Evolutionary conservation across 2,113 vertebrate genomes (phyloP).

Genomic region (Leiothrix lutea): DNA sequence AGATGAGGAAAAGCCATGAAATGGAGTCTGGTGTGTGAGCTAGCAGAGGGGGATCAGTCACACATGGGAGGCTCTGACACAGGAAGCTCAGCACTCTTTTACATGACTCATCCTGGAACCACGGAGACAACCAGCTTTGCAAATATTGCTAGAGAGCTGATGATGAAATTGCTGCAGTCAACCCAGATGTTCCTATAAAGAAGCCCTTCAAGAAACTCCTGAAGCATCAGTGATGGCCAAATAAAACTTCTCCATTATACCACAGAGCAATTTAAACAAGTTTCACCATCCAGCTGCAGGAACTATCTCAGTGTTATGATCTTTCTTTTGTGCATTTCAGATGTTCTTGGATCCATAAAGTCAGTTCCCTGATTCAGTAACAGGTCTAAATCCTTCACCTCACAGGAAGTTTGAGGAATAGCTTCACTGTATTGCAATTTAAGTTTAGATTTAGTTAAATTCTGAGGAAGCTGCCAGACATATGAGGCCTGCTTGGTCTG

Average conservation of each 20-base stretch:
- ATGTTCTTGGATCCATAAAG: neutral
- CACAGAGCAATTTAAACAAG: neutral
- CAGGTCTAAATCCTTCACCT: neutral
- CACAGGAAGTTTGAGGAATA: neutral
- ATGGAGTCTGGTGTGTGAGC: conserved; percentile 29
- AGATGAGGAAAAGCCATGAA: conserved; percentile 65
- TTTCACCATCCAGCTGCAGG: neutral
- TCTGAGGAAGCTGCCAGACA: neutral
- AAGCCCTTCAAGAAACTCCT: conserved; percentile 43
- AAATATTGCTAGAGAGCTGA: neutral
- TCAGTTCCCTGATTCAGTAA: neutral
- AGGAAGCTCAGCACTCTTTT: conserved; percentile 9
- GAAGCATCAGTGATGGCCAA: neutral
- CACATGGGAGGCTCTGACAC: conserved; percentile 9
- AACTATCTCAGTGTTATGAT: neutral
- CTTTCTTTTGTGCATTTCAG: neutral
- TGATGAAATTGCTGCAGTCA: conserved; percentile 13
- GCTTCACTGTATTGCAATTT: neutral
- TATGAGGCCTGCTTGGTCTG: neutral
- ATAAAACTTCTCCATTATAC: conserved; percentile 30
- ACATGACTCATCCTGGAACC: conserved; percentile 11
- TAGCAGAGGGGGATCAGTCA: conserved; percentile 33
- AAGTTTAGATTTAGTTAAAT: neutral
- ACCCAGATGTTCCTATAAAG: conserved; percentile 21
- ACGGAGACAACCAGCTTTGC: conserved; percentile 12